Evolutionary conservation across 2,113 vertebrate genomes (phyloP).

Genomic region (Triplophysa siluroides): DNA sequence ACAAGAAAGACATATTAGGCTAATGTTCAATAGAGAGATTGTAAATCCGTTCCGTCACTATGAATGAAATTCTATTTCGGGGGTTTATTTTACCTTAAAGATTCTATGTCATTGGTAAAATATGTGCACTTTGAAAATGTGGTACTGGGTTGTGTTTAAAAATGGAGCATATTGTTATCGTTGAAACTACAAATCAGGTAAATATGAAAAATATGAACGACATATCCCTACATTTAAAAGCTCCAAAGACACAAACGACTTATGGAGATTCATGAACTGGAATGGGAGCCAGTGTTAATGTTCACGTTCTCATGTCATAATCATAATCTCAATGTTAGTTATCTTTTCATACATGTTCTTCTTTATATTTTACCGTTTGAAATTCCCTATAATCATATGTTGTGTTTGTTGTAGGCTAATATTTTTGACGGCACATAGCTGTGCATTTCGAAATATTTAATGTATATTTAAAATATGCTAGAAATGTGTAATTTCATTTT

Average conservation of each 20-base stretch:
- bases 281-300: neutral
- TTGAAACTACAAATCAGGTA: neutral
- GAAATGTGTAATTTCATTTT: neutral
- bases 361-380: too few species aligned
- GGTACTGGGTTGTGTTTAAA: slow-evolving; percentile 26
- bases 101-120: slow-evolving; percentile 52
- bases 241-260: neutral
- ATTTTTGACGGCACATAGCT: neutral
- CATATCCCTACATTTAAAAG: neutral
- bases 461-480: neutral
- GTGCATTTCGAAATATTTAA: neutral
- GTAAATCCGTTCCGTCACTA: slow-evolving; percentile 26
- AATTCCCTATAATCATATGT: too few species aligned
- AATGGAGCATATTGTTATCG: neutral
- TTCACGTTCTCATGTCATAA: too few species aligned
- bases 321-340: too few species aligned
- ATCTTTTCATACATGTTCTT: too few species aligned
- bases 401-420: too few species aligned
- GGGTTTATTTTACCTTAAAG: slow-evolving; percentile 58
- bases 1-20: neutral
- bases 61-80: slow-evolving; percentile 58
- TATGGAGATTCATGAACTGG: neutral
- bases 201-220: neutral
- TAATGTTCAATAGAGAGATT: neutral
- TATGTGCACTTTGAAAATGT: slow-evolving; percentile 53